Percentiles rank a stretch among this genome's conserved stretches.
phyloP scores from a whole-genome alignment of 2,888 invertebrate genomes.

The Bedellia somnulentella region DNA sequence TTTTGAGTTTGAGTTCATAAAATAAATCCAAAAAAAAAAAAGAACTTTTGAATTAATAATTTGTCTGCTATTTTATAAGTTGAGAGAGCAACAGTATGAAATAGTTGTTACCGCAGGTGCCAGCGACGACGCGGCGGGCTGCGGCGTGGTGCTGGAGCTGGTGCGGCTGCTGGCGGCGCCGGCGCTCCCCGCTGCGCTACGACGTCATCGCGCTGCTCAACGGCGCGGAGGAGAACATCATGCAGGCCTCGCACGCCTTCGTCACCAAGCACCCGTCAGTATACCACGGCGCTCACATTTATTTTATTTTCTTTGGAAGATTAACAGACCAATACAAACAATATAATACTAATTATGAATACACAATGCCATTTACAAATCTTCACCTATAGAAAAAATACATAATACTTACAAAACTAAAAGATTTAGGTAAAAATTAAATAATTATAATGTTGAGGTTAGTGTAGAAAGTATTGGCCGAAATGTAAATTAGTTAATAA shows the following conservation, averaged over 20 bases:
- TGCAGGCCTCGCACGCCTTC: constrained; percentile 87
- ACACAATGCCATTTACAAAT: no score
- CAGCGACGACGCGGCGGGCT: constrained; percentile 87
- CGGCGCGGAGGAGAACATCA: constrained; percentile 89
- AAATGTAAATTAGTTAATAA: no score
- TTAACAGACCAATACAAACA: no score
- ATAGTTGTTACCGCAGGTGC: constrained; percentile 76
- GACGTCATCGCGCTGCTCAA: constrained; percentile 84
- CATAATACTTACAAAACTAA: no score
- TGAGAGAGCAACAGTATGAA: no score
- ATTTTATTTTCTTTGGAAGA: no score
- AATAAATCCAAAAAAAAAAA: not conserved
- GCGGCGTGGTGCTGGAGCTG: constrained; percentile 84
- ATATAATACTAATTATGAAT: no score
- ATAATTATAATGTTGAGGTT: no score
- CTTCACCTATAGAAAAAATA: no score
- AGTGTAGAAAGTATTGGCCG: not conserved
- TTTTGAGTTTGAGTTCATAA: no score
- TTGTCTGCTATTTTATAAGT: not conserved
- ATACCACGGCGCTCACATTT: not conserved
- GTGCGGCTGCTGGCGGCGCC: constrained; percentile 68
- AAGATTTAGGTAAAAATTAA: no score
- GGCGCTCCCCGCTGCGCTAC: constrained; percentile 65
- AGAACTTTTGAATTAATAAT: no score
- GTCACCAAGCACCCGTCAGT: constrained; percentile 75